These are phyloP conservation scores for Melanchra persicariae DNA, from an alignment of 2,888 invertebrate species.

Conservation along the genomic window DNA sequence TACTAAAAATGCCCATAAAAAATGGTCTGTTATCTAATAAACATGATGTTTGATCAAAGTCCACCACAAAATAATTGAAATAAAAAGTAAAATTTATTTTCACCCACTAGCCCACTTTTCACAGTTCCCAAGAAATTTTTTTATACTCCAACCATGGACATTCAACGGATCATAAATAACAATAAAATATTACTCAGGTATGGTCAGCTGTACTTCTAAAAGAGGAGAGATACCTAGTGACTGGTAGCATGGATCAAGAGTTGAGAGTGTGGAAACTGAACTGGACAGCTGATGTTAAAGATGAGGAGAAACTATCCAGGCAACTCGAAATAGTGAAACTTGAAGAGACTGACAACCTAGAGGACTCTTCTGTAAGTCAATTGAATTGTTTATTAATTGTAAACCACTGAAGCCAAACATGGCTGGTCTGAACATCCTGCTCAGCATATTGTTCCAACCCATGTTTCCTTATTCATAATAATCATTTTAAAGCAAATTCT, in stretches of 20 bases:
- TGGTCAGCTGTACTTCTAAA: slow-evolving; percentile 96
- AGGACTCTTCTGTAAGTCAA: slow-evolving; percentile 89
- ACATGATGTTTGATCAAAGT: background rate
- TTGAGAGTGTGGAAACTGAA: slow-evolving; percentile 96
- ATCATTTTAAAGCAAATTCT: too few species aligned
- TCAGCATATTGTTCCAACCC: background rate
- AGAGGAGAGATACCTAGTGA: slow-evolving; percentile 95
- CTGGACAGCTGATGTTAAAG: slow-evolving; percentile 88
- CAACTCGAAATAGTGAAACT: slow-evolving; percentile 88
- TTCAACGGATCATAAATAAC: background rate
- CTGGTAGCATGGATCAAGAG: slow-evolving; percentile 96
- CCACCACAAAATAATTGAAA: background rate
- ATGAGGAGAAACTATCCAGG: slow-evolving; percentile 86
- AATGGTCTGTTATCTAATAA: background rate
- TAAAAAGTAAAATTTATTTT: too few species aligned
- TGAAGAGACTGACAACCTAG: slow-evolving; percentile 90
- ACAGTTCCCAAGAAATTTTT: too few species aligned
- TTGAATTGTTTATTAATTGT: background rate
- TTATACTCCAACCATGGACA: background rate
- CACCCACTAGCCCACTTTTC: too few species aligned
- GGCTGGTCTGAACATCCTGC: background rate
- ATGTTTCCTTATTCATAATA: too few species aligned
- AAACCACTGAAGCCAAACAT: background rate
- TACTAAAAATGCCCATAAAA: too few species aligned
- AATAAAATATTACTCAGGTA: slow-evolving; percentile 88